Evolutionary conservation across 2,797 vertebrate genomes (phyloP).

Genomic region (Galagoides demidoff): DNA sequence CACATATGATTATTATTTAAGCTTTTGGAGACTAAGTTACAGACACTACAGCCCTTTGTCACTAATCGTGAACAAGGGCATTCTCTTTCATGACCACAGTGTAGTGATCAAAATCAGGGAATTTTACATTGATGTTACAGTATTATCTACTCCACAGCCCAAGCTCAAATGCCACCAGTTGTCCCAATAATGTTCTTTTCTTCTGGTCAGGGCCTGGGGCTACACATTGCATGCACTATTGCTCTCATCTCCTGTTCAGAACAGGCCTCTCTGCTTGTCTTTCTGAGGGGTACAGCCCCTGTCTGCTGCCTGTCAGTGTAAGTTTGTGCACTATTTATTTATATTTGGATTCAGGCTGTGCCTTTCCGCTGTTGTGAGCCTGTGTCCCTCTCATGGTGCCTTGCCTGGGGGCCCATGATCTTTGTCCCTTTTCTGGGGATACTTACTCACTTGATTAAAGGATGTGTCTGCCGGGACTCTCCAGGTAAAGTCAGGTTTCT

Average conservation of each 20-base stretch:
- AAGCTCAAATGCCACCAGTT: neutral
- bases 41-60: neutral
- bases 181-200: neutral
- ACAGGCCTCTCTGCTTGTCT: neutral
- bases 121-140: neutral
- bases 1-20: neutral
- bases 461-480: neutral
- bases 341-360: neutral
- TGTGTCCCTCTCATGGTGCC: too few species aligned
- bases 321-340: neutral
- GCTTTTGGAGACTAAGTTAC: neutral
- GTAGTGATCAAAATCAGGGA: neutral
- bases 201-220: neutral
- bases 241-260: neutral
- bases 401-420: neutral
- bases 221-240: neutral
- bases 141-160: neutral
- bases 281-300: neutral
- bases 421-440: neutral
- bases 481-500: neutral
- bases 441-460: neutral
- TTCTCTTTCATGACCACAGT: neutral
- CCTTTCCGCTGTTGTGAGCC: neutral
- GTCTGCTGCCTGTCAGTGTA: neutral
- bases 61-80: neutral